These are phyloP conservation scores for Heliocidaris erythrogramma DNA, from an alignment of 35 echinoderm and acorn worm species.

Conservation along the genomic window DNA sequence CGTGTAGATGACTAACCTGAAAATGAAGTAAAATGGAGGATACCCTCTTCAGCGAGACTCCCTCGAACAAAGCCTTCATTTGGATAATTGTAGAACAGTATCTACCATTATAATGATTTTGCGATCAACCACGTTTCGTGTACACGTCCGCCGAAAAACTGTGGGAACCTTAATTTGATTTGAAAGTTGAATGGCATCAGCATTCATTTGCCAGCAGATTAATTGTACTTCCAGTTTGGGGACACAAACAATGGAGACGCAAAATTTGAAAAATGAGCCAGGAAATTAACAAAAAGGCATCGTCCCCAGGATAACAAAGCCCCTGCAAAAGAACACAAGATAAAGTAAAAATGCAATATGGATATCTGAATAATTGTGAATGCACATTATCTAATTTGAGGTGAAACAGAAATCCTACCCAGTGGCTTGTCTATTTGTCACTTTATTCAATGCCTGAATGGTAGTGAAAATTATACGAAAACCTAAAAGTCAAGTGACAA, in stretches of 20 bases:
- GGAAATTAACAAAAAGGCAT: neutral
- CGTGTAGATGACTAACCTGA: neutral
- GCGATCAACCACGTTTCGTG: neutral
- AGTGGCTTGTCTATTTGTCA: neutral
- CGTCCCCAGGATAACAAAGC: neutral
- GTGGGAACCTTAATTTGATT: neutral
- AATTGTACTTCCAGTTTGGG: neutral
- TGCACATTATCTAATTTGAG: neutral
- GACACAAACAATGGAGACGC: neutral
- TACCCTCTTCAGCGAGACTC: neutral
- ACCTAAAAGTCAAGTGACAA: neutral
- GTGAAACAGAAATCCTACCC: neutral
- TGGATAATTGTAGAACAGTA: neutral
- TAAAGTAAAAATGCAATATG: neutral
- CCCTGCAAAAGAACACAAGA: neutral
- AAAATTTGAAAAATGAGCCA: neutral
- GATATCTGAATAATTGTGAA: slow-evolving; percentile 7
- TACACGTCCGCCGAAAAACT: neutral
- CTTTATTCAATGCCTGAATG: neutral
- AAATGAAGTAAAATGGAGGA: neutral
- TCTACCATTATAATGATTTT: neutral
- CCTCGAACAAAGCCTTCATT: neutral
- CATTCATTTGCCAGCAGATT: neutral
- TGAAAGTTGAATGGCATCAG: neutral
- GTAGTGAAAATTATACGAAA: neutral